These are phyloP conservation scores for Campylorhamphus procurvoides DNA, from an alignment of 2,113 vertebrate species.

Conservation along the genomic window DNA sequence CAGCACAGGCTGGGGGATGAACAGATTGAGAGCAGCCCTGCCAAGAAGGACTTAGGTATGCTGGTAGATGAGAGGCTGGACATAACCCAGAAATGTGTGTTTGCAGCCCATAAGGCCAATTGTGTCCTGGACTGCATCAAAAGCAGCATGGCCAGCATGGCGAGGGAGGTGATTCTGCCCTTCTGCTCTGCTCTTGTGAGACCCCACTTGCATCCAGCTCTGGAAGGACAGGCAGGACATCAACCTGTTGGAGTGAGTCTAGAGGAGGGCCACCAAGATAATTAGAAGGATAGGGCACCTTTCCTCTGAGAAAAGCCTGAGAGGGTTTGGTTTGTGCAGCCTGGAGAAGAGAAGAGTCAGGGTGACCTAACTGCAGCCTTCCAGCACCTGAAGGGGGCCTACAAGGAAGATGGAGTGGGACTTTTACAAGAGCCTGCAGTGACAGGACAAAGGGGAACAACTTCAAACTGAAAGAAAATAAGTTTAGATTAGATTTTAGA, in stretches of 20 bases:
- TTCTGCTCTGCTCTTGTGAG: background rate
- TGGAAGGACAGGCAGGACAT: background rate
- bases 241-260: background rate
- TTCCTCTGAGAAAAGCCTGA: background rate
- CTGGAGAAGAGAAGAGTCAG: background rate
- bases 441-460: background rate
- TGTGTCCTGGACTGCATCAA: background rate
- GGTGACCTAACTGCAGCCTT: background rate
- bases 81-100: accelerated
- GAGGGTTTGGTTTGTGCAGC: background rate
- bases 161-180: background rate
- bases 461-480: background rate
- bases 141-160: accelerated
- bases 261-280: background rate
- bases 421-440: background rate
- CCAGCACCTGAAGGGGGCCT: background rate
- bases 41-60: background rate
- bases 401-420: background rate
- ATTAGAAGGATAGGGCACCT: background rate
- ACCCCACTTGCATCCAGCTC: background rate
- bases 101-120: background rate
- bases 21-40: background rate
- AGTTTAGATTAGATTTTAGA: background rate
- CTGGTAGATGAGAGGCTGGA: background rate
- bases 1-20: background rate